Conservation (phyloP, 2,888 invertebrate genomes). For the Drosophila dives region DNA sequence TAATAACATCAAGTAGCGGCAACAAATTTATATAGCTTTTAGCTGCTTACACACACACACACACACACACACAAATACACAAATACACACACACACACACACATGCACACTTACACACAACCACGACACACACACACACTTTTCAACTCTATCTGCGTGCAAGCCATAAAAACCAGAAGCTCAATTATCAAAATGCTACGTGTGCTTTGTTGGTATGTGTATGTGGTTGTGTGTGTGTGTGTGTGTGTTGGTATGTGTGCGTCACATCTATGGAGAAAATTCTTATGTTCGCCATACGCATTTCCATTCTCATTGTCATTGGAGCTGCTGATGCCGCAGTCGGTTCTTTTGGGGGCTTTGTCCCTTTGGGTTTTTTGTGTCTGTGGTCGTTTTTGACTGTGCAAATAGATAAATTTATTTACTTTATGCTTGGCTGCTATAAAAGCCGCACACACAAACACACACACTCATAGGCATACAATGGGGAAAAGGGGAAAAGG, state of each 20-base stretch:
- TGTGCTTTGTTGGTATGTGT: slow-evolving; percentile 50
- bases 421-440: slow-evolving; percentile 67
- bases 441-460: slow-evolving; percentile 46
- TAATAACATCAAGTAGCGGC: slow-evolving; percentile 38
- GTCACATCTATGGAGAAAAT: slow-evolving; percentile 31
- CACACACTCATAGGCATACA: not conserved
- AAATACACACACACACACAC: not conserved
- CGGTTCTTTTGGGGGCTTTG: slow-evolving; percentile 45
- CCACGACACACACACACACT: slow-evolving; percentile 10
- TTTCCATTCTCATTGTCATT: slow-evolving; percentile 45
- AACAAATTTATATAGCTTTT: slow-evolving; percentile 32
- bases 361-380: slow-evolving; percentile 59
- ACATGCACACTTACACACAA: not conserved
- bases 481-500: not conserved
- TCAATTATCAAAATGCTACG: slow-evolving; percentile 78
- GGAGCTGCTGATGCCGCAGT: slow-evolving; percentile 11
- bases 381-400: slow-evolving; percentile 73
- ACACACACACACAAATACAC: not conserved
- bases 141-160: slow-evolving; percentile 63
- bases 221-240: slow-evolving; percentile 5
- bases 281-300: slow-evolving; percentile 39
- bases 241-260: slow-evolving; percentile 26
- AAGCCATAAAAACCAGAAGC: slow-evolving; percentile 77
- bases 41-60: slow-evolving; percentile 24
- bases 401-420: slow-evolving; percentile 80